phyloP scores from a whole-genome alignment of 92 coral and sea anemone species.

The Muricea muricata region DNA sequence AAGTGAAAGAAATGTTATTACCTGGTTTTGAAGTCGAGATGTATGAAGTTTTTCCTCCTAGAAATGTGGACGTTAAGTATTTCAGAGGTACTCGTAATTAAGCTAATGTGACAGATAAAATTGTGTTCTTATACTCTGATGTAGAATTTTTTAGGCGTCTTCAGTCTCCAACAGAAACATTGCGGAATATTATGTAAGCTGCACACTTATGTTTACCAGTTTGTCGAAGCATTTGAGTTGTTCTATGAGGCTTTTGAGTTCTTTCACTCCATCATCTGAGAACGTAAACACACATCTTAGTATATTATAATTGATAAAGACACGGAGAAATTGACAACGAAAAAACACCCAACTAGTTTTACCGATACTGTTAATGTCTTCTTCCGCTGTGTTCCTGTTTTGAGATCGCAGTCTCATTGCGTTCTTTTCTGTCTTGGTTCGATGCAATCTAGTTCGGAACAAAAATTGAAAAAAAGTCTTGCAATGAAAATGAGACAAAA shows the following conservation, averaged over 20 bases:
- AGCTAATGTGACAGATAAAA: too few species aligned
- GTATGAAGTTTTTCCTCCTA: slow-evolving; percentile 14
- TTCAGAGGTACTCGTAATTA: too few species aligned
- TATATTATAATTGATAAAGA: not conserved
- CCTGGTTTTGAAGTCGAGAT: slow-evolving; percentile 24
- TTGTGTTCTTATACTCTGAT: too few species aligned
- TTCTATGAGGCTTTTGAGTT: slow-evolving; percentile 3
- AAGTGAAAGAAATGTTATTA: not conserved
- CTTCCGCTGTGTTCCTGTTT: not conserved
- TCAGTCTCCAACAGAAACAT: too few species aligned
- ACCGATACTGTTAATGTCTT: slow-evolving; percentile 12
- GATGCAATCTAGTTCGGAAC: slow-evolving; percentile 64
- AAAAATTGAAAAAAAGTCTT: not conserved
- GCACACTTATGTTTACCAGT: not conserved
- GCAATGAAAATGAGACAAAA: not conserved
- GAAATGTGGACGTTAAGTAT: not conserved
- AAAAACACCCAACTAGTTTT: not conserved
- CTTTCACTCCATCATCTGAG: not conserved
- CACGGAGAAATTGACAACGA: not conserved
- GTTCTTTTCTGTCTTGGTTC: slow-evolving; percentile 71
- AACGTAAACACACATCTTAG: not conserved
- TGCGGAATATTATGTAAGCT: not conserved
- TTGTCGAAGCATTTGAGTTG: slow-evolving; percentile 15
- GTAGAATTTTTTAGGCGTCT: too few species aligned
- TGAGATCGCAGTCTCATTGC: not conserved